Base-by-base conservation (phyloP, 2,113 vertebrate genomes). In the Aegithalos caudatus region DNA sequence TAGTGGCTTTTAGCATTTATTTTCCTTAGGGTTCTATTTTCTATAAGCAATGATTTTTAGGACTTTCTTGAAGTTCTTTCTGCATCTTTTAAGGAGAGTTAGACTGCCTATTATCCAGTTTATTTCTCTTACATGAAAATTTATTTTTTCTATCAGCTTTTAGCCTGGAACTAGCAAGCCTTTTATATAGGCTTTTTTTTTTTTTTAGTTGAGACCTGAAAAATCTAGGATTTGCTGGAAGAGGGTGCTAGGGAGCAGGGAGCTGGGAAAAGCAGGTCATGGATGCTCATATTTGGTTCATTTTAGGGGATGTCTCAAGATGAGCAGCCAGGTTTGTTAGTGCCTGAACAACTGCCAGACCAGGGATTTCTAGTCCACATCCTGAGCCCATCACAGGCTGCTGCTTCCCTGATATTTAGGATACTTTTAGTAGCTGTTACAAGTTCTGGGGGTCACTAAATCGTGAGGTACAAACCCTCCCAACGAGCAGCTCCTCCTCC, bases 211-310 rank as follows among this genome's bases (percentile, higher is more conserved):
- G 74, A 19, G 9, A 3, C 12, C 1, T 5, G 50, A n/a, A 40
- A 65, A 74, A 47, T 15, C 3, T 16, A 45, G 38, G 42, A 6
- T 67, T 71, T 10, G 2, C 17, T 74, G 10, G 23, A 47, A 91
- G 42, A 81, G 44, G 21, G 14, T 66, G 29, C 4, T 38, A 35
- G 28, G 51, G 29, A 94, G 13, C 7, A 74, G 31, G 12, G 1
- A 51, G 12, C 0, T 29, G 6, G 14, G 20, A 62, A 66, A 45
- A 87, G 4, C 10, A 31, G 44, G 11, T 42, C 0, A 1, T 11
- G 9, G 29, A 33, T 78, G 5, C 16, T 73, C 6, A 14, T 33
- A 3, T 12, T 42, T 28, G 29, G 7, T 33, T 24, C 1, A 0
- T 29, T 38, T 21, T 44, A 37, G 3, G 12, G 15, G 9, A 0